These are phyloP conservation scores for Pardosa pseudoannulata DNA, from an alignment of 2,888 invertebrate genomes.

Conservation along the genomic window DNA sequence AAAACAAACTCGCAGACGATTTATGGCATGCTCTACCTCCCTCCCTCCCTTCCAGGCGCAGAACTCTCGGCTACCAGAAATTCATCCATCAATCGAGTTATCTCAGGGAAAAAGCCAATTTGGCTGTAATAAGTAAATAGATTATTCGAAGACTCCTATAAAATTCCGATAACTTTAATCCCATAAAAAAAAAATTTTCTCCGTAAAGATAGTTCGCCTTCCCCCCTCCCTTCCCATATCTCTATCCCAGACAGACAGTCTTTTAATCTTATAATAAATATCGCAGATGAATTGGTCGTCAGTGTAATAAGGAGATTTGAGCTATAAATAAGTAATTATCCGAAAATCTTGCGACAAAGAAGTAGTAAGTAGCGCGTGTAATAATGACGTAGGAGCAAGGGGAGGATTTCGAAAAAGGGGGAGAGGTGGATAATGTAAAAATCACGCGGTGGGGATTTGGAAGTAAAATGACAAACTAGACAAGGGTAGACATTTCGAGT, in stretches of 20 bases:
- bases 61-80: neutral
- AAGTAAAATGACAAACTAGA: neutral
- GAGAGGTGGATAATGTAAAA: neutral
- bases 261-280: conserved; percentile 61
- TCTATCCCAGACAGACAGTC: neutral
- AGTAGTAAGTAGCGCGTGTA: conserved; percentile 26
- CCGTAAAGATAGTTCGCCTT: neutral
- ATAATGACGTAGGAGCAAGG: conserved; percentile 34
- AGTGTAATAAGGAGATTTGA: conserved; percentile 21
- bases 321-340: conserved; percentile 67
- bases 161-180: conserved; percentile 50
- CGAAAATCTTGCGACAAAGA: conserved; percentile 52
- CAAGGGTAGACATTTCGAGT: neutral
- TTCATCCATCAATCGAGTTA: neutral
- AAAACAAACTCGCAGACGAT: conserved; percentile 11
- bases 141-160: conserved; percentile 50
- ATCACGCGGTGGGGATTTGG: neutral
- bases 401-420: neutral
- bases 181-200: conserved; percentile 7
- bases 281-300: conserved; percentile 35
- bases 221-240: neutral
- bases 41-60: neutral
- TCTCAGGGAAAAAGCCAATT: conserved; percentile 35
- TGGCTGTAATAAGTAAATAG: conserved; percentile 56
- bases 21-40: neutral